phyloP scores from a whole-genome alignment of 1,140 invertebrate genomes.

The Doryteuthis pealeii region DNA sequence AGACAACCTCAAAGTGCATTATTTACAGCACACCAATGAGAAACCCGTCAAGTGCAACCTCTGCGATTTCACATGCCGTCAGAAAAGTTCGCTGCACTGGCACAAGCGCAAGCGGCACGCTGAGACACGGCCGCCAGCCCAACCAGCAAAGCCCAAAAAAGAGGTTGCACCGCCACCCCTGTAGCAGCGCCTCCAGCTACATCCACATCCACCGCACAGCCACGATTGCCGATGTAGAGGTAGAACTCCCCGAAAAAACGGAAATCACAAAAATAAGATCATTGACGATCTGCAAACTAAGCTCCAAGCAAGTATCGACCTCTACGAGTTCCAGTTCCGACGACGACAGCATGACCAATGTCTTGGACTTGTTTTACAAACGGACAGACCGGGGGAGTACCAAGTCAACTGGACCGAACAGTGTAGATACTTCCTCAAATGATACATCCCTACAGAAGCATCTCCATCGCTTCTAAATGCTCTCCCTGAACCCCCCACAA shows the following conservation, averaged over 20 bases:
- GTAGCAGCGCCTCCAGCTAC: neutral
- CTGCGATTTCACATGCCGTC: constrained; percentile 49
- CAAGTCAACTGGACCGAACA: neutral
- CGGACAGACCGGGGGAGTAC: neutral
- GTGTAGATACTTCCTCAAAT: neutral
- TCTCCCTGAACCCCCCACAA: constrained; percentile 26
- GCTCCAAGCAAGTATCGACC: constrained; percentile 24
- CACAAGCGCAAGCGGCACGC: constrained; percentile 45
- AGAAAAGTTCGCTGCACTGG: constrained; percentile 49
- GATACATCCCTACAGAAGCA: constrained; percentile 11
- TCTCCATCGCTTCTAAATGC: constrained; percentile 17
- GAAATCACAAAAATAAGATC: neutral
- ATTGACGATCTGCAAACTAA: constrained; percentile 4
- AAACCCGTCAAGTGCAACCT: constrained; percentile 79
- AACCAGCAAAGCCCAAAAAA: neutral
- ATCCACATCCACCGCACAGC: neutral
- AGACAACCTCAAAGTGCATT: constrained; percentile 72
- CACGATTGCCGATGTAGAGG: neutral
- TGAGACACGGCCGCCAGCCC: neutral
- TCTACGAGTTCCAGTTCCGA: constrained; percentile 50
- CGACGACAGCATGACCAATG: constrained; percentile 41
- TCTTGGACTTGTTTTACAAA: constrained; percentile 8
- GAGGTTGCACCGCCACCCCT: neutral
- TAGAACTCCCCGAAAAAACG: neutral
- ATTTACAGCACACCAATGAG: constrained; percentile 79